Conservation (phyloP, 1,140 invertebrate species). For the Drosophila guanche region DNA sequence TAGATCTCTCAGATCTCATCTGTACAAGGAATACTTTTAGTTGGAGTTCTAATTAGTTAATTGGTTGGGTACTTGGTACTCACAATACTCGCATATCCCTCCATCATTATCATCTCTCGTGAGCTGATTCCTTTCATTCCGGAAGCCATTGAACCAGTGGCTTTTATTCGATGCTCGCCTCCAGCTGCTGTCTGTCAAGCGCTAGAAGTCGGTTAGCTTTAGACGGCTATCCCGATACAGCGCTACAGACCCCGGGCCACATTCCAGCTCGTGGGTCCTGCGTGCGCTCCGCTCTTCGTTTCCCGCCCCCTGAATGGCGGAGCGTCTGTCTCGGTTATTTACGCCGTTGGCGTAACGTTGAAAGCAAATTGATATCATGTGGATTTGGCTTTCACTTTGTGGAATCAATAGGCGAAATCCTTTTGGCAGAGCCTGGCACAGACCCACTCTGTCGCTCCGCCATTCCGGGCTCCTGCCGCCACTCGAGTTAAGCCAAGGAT, state of each 20-base stretch:
- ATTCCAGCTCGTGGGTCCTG: too few relatives aligned
- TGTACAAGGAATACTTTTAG: slow-evolving; percentile 6
- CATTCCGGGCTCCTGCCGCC: slow-evolving; percentile 17
- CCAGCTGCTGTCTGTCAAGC: slow-evolving; percentile 9
- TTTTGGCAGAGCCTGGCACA: slow-evolving; percentile 59
- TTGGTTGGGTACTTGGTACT: slow-evolving; percentile 17
- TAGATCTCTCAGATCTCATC: too few relatives aligned
- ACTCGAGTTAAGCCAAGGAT: slow-evolving; percentile 77
- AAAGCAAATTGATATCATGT: slow-evolving; percentile 82
- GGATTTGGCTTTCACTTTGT: slow-evolving; percentile 80
- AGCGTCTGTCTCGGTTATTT: slow-evolving; percentile 69
- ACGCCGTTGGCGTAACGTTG: slow-evolving; percentile 69
- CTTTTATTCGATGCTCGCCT: slow-evolving; percentile 6
- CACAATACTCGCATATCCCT: slow-evolving; percentile 3
- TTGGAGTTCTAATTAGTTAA: slow-evolving; percentile 42
- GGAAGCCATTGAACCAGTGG: slow-evolving; percentile 25
- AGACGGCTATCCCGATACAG: background rate
- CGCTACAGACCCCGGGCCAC: too few relatives aligned
- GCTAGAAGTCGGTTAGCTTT: slow-evolving; percentile 53
- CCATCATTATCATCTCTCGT: slow-evolving; percentile 23
- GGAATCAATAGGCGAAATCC: slow-evolving; percentile 79
- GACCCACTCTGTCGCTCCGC: slow-evolving; percentile 33
- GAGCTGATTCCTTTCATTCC: slow-evolving; percentile 5
- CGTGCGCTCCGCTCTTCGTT: too few relatives aligned
- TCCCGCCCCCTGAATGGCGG: slow-evolving; percentile 20